phyloP scores from a whole-genome alignment of 2,113 vertebrate species.

The Eubucco bourcierii region DNA sequence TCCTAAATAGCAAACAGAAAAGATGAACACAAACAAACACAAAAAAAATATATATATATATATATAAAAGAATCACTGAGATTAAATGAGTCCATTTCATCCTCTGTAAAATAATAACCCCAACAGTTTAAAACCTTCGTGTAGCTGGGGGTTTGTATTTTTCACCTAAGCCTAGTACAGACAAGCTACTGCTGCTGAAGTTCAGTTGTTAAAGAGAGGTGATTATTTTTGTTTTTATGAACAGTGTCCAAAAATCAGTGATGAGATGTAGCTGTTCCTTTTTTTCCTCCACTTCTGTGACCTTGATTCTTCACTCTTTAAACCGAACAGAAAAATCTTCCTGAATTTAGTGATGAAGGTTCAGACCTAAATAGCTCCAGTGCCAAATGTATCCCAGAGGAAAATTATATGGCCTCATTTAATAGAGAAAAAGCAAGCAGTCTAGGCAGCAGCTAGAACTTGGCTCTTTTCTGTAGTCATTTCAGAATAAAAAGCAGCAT shows the following conservation, averaged over 20 bases:
- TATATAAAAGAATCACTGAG: not conserved
- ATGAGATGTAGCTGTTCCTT: slow-evolving; percentile 13
- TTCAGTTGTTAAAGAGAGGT: slow-evolving; percentile 29
- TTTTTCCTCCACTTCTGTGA: not conserved
- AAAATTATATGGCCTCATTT: slow-evolving; percentile 56
- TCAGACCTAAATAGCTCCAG: slow-evolving; percentile 34
- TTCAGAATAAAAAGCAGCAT: slow-evolving; percentile 28
- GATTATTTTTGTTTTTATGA: slow-evolving; percentile 45
- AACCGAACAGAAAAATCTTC: slow-evolving; percentile 28
- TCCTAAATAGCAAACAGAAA: not conserved
- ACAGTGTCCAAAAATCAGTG: slow-evolving; percentile 4
- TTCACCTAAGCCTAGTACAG: not conserved
- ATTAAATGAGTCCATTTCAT: not conserved
- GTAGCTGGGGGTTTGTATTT: not conserved
- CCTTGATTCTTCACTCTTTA: slow-evolving; percentile 43
- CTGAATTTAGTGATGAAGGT: slow-evolving; percentile 41
- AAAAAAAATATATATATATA: not conserved
- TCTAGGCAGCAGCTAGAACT: slow-evolving; percentile 18
- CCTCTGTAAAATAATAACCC: not conserved
- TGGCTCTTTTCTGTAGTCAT: slow-evolving; percentile 12
- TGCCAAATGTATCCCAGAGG: slow-evolving; percentile 53
- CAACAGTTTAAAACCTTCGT: slow-evolving; percentile 1
- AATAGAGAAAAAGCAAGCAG: slow-evolving; percentile 41
- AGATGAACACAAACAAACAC: not conserved
- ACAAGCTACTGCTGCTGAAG: slow-evolving; percentile 1